Percentiles rank a stretch among this genome's conserved stretches.
Evolutionary conservation across 2,797 vertebrate species (phyloP).

Genomic region (Poeciliopsis infans): DNA sequence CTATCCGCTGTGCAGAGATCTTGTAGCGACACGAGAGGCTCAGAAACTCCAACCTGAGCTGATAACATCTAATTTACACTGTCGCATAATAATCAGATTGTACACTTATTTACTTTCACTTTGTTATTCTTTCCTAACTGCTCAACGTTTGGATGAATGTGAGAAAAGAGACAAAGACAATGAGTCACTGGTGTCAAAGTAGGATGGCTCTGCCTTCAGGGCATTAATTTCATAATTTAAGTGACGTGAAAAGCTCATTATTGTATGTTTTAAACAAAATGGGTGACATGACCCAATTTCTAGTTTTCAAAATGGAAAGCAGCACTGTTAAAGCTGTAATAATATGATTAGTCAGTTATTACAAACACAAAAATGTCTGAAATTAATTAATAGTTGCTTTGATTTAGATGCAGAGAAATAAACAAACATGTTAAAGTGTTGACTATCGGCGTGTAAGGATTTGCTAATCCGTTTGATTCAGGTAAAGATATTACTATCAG

Average conservation of each 20-base stretch:
- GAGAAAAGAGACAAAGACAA: constrained; percentile 14
- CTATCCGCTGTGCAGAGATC: constrained; percentile 33
- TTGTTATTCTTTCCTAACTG: constrained; percentile 31
- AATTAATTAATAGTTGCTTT: background rate
- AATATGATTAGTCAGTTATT: background rate
- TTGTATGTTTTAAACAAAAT: background rate
- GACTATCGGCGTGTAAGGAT: background rate
- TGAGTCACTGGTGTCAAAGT: constrained; percentile 24
- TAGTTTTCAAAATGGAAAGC: background rate
- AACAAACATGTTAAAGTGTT: background rate
- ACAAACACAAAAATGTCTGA: background rate
- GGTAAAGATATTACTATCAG: background rate
- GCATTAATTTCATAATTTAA: constrained; percentile 4
- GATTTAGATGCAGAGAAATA: background rate
- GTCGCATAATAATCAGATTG: constrained; percentile 24
- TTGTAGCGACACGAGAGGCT: constrained; percentile 30
- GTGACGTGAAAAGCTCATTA: constrained; percentile 11
- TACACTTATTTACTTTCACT: constrained; percentile 12
- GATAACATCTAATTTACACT: constrained; percentile 24
- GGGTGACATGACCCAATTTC: background rate
- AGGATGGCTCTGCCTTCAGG: constrained; percentile 6
- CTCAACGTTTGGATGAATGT: constrained; percentile 17
- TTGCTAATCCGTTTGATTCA: background rate
- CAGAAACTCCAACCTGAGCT: constrained; percentile 16
- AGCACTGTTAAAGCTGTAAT: background rate